These are phyloP conservation scores for Oithona nana DNA, from an alignment of 2,888 invertebrate species.

Conservation along the genomic window DNA sequence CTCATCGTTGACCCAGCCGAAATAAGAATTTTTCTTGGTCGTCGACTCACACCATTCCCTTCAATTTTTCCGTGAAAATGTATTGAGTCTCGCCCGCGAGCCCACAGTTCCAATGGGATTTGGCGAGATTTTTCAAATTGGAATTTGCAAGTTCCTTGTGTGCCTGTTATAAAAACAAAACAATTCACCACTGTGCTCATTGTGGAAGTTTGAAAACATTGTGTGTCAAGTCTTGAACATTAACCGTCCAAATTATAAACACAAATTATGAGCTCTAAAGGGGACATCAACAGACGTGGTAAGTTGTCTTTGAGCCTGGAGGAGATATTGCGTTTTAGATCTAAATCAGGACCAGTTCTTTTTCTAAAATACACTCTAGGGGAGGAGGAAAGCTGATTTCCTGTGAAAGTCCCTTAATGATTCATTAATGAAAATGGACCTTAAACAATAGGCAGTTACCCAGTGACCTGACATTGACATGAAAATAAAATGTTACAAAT, in stretches of 20 bases:
- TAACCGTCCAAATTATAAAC: background rate
- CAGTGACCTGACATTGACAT: too few species aligned
- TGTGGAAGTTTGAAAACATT: background rate
- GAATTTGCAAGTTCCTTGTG: background rate
- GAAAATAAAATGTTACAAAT: too few species aligned
- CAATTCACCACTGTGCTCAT: too few species aligned
- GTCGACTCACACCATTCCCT: too few species aligned
- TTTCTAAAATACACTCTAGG: too few species aligned
- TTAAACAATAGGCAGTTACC: too few species aligned
- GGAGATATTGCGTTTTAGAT: too few species aligned
- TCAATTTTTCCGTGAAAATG: background rate
- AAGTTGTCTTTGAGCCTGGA: background rate
- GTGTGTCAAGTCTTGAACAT: background rate
- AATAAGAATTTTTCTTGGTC: background rate
- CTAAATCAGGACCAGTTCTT: too few species aligned
- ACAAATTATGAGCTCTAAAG: conserved; percentile 10
- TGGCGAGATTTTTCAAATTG: background rate
- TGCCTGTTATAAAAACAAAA: too few species aligned
- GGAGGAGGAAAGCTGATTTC: too few species aligned
- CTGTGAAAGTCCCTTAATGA: too few species aligned
- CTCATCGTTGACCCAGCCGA: background rate
- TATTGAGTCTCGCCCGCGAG: background rate
- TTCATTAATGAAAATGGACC: too few species aligned
- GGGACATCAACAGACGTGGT: conserved; percentile 14
- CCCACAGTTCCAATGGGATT: background rate